Evolutionary conservation across 2,888 invertebrate species (phyloP), one percentile per base, ranked within the genome.

Genomic region (Lasioglossum oenotherae): DNA sequence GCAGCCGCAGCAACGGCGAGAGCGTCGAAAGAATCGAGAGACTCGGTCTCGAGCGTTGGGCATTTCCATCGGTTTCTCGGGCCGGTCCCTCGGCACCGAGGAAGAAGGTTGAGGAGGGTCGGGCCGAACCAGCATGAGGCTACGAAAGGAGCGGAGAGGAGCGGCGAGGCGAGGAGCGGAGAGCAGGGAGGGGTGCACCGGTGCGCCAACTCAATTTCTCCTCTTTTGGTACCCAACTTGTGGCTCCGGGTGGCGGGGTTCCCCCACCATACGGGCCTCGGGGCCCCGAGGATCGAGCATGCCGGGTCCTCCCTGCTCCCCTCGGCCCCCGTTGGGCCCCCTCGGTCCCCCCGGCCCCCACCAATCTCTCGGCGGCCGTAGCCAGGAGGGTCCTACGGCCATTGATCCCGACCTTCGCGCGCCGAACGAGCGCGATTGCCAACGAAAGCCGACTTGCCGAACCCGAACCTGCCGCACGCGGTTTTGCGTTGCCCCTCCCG

Each of bases 341-440:
- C 78, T 78, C 86, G 72, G 78, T 80, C 57, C 80, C 78, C 78
- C 75, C 75, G 78, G 41, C 71, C 80, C 81, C 57, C 90, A 27
- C 60, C 71, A 72, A 78, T 73, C 81, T 46, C 41, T 46, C 84
- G 35, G 77, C 78, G 46, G 49, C 80, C 80, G 78, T 85, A 78
- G 72, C 82, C 89, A 90, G 87, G 92, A 91, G 94, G 94, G 95
- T 93, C 94, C 95, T 94, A 94, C 94, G 95, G 95, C 94, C 95
- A 93, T 95, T 95, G 95, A 95, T 95, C 95, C 95, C 94, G 95
- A 95, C 95, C 95, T 95, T 95, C 95, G 94, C 94, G 94, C 95
- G 95, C 95, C 94, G 93, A 94, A 95, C 95, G 93, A 93, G 91
- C 94, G 93, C 94, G 94, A 94, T 93, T 92, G 94, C 93, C 92